A percentile compares a stretch with the other conserved stretches of the same genome.
phyloP scores from a whole-genome alignment of 2,888 invertebrate species.

The Spodoptera exigua region DNA sequence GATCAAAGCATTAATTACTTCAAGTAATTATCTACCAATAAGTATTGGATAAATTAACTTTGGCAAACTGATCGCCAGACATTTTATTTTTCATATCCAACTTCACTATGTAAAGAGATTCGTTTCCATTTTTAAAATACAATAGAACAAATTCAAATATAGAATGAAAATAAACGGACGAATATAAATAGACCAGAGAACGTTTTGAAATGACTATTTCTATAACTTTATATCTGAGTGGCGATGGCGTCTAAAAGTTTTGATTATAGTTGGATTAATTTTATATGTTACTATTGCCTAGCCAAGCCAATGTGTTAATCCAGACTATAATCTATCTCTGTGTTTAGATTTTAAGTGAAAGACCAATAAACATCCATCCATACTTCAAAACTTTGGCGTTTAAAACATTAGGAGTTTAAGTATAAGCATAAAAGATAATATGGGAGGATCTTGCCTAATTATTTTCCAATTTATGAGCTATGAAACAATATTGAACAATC shows the following conservation, averaged over 20 bases:
- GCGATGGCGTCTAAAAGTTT: constrained; percentile 34
- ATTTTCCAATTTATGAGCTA: too few species aligned
- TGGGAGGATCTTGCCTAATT: too few species aligned
- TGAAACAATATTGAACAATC: too few species aligned
- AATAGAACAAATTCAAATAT: constrained; percentile 30
- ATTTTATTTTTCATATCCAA: constrained; percentile 23
- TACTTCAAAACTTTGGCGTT: too few species aligned
- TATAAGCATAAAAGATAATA: too few species aligned
- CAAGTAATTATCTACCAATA: too few species aligned
- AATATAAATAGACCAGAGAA: constrained; percentile 37
- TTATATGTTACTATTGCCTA: not conserved
- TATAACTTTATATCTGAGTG: constrained; percentile 34
- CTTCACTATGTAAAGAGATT: constrained; percentile 23
- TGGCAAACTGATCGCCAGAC: constrained; percentile 14
- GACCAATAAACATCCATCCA: too few species aligned
- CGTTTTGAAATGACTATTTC: constrained; percentile 28
- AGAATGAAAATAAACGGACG: constrained; percentile 37
- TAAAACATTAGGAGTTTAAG: too few species aligned
- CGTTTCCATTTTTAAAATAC: constrained; percentile 28
- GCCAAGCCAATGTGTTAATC: too few species aligned
- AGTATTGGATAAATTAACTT: constrained; percentile 28
- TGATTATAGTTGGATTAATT: constrained; percentile 3
- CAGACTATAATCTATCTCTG: too few species aligned
- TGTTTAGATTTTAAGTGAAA: too few species aligned
- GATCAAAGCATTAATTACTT: constrained; percentile 4